Conservation (phyloP, 2,113 vertebrate genomes). For the Isurus oxyrinchus region DNA sequence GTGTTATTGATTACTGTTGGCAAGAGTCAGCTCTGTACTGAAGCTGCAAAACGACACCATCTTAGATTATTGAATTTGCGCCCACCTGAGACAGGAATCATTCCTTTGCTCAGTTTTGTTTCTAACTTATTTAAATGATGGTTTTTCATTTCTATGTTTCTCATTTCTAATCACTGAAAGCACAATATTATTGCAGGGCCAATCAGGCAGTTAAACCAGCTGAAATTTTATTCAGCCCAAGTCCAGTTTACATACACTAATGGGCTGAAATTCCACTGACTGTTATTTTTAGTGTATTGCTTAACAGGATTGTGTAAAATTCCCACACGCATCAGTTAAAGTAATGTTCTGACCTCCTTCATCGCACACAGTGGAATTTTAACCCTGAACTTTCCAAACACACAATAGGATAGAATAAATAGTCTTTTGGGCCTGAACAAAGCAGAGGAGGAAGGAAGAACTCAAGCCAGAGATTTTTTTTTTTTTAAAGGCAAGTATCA, state of each 20-base stretch:
- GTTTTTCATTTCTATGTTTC: not conserved
- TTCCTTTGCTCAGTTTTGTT: not conserved
- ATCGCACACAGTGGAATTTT: not conserved
- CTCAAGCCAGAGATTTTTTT: not conserved
- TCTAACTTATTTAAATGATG: not conserved
- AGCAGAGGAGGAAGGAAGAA: not conserved
- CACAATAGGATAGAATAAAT: not conserved
- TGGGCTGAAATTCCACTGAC: not conserved
- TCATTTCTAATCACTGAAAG: not conserved
- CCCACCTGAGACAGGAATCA: not conserved
- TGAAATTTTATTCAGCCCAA: not conserved
- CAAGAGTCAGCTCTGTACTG: not conserved
- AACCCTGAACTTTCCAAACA: not conserved
- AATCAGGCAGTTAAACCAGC: not conserved
- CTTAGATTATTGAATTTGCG: not conserved
- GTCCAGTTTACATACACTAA: not conserved
- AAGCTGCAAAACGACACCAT: not conserved
- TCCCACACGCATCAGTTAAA: not conserved
- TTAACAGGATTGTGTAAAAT: not conserved
- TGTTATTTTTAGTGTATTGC: conserved; percentile 5
- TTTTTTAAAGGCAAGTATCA: not conserved
- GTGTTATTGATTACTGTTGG: not conserved
- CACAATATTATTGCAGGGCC: not conserved
- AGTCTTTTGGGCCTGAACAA: not conserved
- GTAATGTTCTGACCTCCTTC: not conserved